Percentiles rank a stretch among this genome's conserved stretches.
Conservation (phyloP, 2,888 invertebrate species). For the Drosophila acutilabella region DNA sequence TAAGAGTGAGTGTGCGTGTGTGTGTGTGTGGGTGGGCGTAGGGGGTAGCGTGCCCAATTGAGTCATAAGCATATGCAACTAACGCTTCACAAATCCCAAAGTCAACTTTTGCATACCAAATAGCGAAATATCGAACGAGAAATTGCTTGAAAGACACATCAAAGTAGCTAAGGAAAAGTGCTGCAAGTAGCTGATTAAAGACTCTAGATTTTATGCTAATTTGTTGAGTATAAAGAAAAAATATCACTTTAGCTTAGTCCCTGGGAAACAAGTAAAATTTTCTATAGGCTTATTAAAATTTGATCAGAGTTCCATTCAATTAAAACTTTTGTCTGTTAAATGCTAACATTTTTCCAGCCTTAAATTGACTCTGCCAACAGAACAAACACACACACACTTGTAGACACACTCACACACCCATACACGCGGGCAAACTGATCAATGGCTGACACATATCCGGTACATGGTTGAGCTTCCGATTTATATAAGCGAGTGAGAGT, state of each 20-base stretch:
- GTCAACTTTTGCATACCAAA: conserved; percentile 27
- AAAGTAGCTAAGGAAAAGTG: neutral
- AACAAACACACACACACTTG: conserved; percentile 1
- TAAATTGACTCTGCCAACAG: conserved; percentile 21
- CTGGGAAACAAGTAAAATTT: too few relatives aligned
- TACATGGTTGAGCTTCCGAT: conserved; percentile 57
- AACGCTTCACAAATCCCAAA: conserved; percentile 11
- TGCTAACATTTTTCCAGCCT: conserved; percentile 20
- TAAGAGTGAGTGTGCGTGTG: neutral
- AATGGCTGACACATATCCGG: conserved; percentile 72
- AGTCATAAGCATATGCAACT: conserved; percentile 17
- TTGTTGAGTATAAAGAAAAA: too few relatives aligned
- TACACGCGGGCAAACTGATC: conserved; percentile 51
- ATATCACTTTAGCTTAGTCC: too few relatives aligned
- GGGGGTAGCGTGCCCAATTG: neutral
- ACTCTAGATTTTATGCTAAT: too few relatives aligned
- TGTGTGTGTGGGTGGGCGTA: neutral
- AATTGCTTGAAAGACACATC: neutral
- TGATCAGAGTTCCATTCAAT: too few relatives aligned
- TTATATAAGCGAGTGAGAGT: conserved; percentile 20
- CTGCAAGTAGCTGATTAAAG: too few relatives aligned
- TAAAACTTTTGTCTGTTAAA: conserved; percentile 20
- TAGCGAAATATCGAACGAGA: neutral
- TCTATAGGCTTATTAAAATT: too few relatives aligned
- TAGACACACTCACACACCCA: neutral